Evolutionary conservation across 2,113 vertebrate species (phyloP).

Genomic region (Melozone crissalis): DNA sequence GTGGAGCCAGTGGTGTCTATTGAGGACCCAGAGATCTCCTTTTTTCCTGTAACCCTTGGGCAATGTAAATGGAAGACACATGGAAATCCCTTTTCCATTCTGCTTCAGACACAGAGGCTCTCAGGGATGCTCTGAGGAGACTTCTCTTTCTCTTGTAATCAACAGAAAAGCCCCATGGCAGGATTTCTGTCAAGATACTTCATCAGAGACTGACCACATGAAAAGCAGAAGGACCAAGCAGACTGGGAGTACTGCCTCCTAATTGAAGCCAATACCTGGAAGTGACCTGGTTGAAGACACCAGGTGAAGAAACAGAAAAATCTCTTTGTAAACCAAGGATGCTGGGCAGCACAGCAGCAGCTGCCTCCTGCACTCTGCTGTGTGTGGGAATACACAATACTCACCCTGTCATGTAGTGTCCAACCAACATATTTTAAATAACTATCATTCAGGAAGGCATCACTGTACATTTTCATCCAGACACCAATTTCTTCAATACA

Average conservation of each 20-base stretch:
- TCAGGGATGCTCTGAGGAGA: background rate
- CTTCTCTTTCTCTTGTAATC: background rate
- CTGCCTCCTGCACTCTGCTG: background rate
- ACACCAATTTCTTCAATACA: conserved; percentile 99
- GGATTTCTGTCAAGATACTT: background rate
- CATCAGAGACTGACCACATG: background rate
- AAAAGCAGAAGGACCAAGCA: background rate
- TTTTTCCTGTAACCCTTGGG: background rate
- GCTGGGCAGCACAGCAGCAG: background rate
- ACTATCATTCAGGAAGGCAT: conserved; percentile 98
- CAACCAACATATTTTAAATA: conserved; percentile 99
- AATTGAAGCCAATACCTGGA: background rate
- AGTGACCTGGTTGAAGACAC: background rate
- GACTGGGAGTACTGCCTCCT: background rate
- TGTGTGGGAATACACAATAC: conserved; percentile 40
- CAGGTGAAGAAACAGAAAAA: background rate
- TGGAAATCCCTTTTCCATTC: background rate
- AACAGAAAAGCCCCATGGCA: background rate
- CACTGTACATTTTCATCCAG: conserved; percentile 99
- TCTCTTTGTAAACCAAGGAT: background rate
- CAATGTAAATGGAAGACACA: background rate
- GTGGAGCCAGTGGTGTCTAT: background rate
- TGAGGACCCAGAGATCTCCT: background rate
- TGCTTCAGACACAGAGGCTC: background rate
- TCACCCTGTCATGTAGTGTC: conserved; percentile 97